phyloP scores from a whole-genome alignment of 2,888 invertebrate species.

The Oligia strigilis region DNA sequence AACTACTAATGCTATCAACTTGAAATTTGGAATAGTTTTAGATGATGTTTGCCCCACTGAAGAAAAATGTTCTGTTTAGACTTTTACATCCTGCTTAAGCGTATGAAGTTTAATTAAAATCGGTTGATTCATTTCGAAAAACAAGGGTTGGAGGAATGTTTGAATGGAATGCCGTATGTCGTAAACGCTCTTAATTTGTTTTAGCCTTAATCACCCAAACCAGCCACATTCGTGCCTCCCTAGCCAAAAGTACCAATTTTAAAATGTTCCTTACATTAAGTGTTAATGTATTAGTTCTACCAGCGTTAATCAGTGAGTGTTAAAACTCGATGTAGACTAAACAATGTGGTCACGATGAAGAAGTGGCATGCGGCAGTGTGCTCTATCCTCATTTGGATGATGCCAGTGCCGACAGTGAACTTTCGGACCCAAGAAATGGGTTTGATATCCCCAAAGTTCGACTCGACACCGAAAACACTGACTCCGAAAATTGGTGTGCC shows the following conservation, averaged over 20 bases:
- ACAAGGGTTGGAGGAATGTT: no score
- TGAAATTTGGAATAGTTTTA: no score
- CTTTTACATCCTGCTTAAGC: no score
- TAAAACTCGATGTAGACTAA: constrained; percentile 43
- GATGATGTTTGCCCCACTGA: no score
- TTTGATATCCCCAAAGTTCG: constrained; percentile 64
- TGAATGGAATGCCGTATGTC: no score
- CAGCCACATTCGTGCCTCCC: constrained; percentile 55
- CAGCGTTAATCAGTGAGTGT: constrained; percentile 63
- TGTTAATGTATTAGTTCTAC: constrained; percentile 34
- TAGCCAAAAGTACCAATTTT: constrained; percentile 52
- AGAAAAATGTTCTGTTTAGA: no score
- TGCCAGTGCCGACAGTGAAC: constrained; percentile 64
- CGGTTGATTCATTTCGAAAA: no score
- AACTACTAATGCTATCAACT: no score
- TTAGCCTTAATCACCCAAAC: constrained; percentile 21
- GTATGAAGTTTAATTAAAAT: no score
- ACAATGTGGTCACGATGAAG: constrained; percentile 71
- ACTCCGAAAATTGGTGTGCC: constrained; percentile 56
- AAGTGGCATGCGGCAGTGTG: constrained; percentile 73
- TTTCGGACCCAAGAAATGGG: constrained; percentile 67
- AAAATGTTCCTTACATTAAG: constrained; percentile 49
- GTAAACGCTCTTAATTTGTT: background rate
- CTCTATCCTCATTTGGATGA: constrained; percentile 70
- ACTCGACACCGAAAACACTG: constrained; percentile 27